Percentiles rank a stretch among this genome's conserved stretches.
phyloP scores from a whole-genome alignment of 2,888 invertebrate species.

The Uloborus plumipes region DNA sequence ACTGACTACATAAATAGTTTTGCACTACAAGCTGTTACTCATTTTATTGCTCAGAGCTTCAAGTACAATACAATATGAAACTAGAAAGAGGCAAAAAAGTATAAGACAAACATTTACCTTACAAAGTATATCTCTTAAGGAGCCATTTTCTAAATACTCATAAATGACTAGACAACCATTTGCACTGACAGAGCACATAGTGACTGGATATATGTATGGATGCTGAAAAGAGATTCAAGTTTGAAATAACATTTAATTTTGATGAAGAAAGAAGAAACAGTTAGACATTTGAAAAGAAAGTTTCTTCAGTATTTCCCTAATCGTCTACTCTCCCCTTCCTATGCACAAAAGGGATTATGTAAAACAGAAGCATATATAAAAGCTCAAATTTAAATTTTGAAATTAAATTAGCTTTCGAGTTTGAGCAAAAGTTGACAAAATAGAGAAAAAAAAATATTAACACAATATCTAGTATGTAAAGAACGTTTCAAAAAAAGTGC shows the following conservation, averaged over 20 bases:
- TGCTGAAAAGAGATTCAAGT: slow-evolving; percentile 68
- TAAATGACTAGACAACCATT: slow-evolving; percentile 71
- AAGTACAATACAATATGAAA: neutral
- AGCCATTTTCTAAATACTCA: slow-evolving; percentile 70
- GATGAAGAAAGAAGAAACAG: neutral
- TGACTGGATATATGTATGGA: slow-evolving; percentile 70
- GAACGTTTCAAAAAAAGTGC: too few species aligned
- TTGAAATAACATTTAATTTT: neutral
- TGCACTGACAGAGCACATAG: slow-evolving; percentile 70
- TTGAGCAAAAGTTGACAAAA: too few species aligned
- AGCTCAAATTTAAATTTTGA: too few species aligned
- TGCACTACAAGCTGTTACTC: neutral
- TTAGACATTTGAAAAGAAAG: neutral
- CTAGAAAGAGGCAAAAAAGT: neutral
- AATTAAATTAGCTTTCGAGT: too few species aligned
- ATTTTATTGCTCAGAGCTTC: neutral
- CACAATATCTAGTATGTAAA: too few species aligned
- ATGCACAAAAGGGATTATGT: too few species aligned
- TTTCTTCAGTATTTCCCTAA: neutral
- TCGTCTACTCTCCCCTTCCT: too few species aligned
- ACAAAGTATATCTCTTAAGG: slow-evolving; percentile 71
- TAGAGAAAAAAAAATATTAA: too few species aligned
- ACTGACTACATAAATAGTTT: too few species aligned
- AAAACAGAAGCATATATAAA: too few species aligned
- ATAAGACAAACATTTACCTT: slow-evolving; percentile 67